These are phyloP conservation scores for Cancer borealis DNA, from an alignment of 2,888 invertebrate genomes.

Conservation along the genomic window DNA sequence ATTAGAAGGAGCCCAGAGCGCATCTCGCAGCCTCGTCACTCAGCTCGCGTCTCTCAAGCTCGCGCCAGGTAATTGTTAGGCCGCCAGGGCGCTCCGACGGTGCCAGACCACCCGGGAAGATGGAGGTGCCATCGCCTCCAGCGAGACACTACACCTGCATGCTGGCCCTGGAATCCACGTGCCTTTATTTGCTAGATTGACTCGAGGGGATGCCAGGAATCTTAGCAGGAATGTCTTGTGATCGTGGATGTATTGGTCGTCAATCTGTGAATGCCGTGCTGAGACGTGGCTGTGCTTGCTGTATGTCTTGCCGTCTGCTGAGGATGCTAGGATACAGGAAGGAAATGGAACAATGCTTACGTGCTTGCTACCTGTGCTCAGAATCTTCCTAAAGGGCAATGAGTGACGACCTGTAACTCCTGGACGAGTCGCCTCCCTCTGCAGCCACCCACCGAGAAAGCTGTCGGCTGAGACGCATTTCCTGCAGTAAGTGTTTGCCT, in stretches of 20 bases:
- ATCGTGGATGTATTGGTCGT: conserved; percentile 16
- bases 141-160: conserved; percentile 46
- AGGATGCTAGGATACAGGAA: neutral
- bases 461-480: conserved; percentile 18
- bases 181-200: conserved; percentile 1
- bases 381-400: neutral
- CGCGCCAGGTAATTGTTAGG: conserved; percentile 70
- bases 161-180: conserved; percentile 16
- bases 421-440: neutral
- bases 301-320: conserved; percentile 21
- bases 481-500: conserved; percentile 51
- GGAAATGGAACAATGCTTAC: neutral
- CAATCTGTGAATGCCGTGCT: neutral
- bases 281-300: neutral
- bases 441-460: conserved; percentile 54
- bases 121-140: conserved; percentile 35
- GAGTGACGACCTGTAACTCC: neutral
- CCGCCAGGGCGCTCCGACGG: conserved; percentile 45
- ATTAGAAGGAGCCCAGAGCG: conserved; percentile 64
- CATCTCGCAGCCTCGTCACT: conserved; percentile 68
- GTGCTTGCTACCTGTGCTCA: neutral
- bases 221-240: conserved; percentile 37
- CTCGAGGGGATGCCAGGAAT: neutral
- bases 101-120: conserved; percentile 42
- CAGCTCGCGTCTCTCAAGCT: conserved; percentile 66